phyloP scores from a whole-genome alignment of 2,888 invertebrate genomes.

The Lasioglossum pauxillum region DNA sequence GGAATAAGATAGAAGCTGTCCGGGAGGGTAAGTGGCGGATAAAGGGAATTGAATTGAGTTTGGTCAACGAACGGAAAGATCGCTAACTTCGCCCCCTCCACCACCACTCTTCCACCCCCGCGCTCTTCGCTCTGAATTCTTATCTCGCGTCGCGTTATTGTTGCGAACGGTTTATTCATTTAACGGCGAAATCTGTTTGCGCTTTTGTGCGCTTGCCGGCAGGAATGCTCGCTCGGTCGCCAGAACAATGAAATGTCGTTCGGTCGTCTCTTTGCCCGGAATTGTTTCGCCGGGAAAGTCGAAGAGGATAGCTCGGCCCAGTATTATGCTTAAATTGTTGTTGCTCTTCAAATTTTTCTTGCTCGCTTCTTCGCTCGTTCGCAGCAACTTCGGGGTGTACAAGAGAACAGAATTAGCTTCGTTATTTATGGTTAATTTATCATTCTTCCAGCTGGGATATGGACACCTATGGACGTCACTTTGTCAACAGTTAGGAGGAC shows the following conservation, averaged over 20 bases:
- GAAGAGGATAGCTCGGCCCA: background rate
- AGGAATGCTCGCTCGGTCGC: background rate
- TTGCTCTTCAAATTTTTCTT: background rate
- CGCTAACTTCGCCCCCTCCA: conserved; percentile 29
- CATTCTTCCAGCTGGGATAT: background rate
- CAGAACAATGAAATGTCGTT: background rate
- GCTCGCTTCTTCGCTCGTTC: background rate
- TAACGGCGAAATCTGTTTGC: background rate
- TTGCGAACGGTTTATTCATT: conserved; percentile 23
- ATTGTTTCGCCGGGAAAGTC: background rate
- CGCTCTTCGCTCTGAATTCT: conserved; percentile 18
- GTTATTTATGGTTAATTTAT: background rate
- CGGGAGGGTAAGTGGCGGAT: conserved; percentile 49
- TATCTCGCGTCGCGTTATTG: conserved; percentile 36
- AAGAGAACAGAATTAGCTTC: background rate
- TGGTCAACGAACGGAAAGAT: conserved; percentile 59
- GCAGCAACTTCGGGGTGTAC: background rate
- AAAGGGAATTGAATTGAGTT: conserved; percentile 53
- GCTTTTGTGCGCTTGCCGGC: background rate
- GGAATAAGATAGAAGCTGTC: conserved; percentile 48
- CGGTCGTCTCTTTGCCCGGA: background rate
- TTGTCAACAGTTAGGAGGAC: background rate
- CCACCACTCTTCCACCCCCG: background rate
- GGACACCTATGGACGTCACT: background rate
- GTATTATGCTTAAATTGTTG: background rate